Evolutionary conservation across 35 echinoderm and acorn worm species (phyloP).

Genomic region (Stichopus chloronotus): DNA sequence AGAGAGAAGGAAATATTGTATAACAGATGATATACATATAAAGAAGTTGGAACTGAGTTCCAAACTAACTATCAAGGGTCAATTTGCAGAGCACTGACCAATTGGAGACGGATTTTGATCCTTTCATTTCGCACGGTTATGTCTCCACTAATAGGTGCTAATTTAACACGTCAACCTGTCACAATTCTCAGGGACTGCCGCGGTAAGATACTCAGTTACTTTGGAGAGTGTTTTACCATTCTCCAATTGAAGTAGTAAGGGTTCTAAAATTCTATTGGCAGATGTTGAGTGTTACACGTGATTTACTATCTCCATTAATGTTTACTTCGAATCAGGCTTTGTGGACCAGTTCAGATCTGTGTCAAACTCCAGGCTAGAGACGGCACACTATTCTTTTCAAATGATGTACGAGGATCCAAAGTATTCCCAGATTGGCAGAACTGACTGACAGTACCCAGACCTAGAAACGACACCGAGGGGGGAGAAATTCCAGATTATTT

Average conservation of each 20-base stretch:
- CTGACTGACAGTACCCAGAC: background rate
- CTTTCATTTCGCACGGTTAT: background rate
- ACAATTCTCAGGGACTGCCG: background rate
- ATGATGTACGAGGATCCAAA: constrained; percentile 16
- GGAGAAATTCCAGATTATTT: constrained; percentile 40
- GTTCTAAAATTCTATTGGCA: background rate
- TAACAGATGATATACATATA: background rate
- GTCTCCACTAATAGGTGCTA: background rate
- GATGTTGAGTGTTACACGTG: background rate
- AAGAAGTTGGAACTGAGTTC: background rate
- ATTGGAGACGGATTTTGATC: background rate
- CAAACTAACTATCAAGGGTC: constrained; percentile 10
- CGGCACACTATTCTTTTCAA: constrained; percentile 4
- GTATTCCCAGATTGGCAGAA: background rate
- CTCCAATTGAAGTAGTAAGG: background rate
- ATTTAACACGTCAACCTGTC: background rate
- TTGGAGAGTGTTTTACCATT: constrained; percentile 12
- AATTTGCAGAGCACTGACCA: background rate
- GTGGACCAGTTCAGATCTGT: background rate
- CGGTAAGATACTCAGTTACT: no score
- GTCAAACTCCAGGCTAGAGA: background rate
- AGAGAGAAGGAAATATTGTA: background rate
- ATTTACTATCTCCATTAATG: background rate
- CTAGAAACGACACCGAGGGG: background rate
- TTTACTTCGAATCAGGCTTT: constrained; percentile 16